Percentiles rank a stretch among this genome's conserved stretches.
phyloP scores from a whole-genome alignment of 2,888 invertebrate genomes.

The Ligdia adustata region DNA sequence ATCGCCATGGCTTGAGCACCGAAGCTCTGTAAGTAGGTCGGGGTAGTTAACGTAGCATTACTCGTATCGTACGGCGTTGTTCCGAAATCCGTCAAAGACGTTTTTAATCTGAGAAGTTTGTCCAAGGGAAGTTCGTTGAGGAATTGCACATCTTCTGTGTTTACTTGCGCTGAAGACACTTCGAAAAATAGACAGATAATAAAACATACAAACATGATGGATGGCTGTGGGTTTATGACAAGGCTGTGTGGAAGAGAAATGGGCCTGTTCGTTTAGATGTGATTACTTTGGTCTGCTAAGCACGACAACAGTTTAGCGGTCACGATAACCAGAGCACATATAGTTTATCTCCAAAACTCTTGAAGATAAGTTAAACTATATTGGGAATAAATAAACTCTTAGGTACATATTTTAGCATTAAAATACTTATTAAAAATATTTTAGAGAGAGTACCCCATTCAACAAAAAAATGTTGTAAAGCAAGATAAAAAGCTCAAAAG shows the following conservation, averaged over 20 bases:
- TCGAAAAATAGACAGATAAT: slow-evolving; percentile 42
- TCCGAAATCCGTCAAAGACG: slow-evolving; percentile 63
- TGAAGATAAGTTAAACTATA: no score
- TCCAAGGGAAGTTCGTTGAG: slow-evolving; percentile 88
- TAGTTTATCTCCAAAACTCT: slow-evolving; percentile 20
- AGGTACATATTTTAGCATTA: no score
- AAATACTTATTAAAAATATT: no score
- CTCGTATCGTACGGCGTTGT: slow-evolving; percentile 49
- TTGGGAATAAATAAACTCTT: no score
- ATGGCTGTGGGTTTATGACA: slow-evolving; percentile 43
- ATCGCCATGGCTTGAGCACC: slow-evolving; percentile 75
- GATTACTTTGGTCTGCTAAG: slow-evolving; percentile 66
- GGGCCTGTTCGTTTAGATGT: slow-evolving; percentile 35
- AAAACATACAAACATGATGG: slow-evolving; percentile 51
- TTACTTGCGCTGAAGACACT: slow-evolving; percentile 45
- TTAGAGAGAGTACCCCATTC: no score
- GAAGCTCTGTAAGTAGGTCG: slow-evolving; percentile 56
- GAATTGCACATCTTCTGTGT: slow-evolving; percentile 71
- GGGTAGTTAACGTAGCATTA: slow-evolving; percentile 55
- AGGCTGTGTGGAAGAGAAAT: slow-evolving; percentile 38
- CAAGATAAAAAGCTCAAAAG: no score
- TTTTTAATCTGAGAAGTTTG: slow-evolving; percentile 86
- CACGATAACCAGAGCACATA: slow-evolving; percentile 46
- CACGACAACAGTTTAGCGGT: slow-evolving; percentile 60
- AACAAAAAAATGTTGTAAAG: no score